Evolutionary conservation across 1,140 invertebrate species (phyloP), one percentile per base, ranked within the genome.

Genomic region (Zaprionus inermis): DNA sequence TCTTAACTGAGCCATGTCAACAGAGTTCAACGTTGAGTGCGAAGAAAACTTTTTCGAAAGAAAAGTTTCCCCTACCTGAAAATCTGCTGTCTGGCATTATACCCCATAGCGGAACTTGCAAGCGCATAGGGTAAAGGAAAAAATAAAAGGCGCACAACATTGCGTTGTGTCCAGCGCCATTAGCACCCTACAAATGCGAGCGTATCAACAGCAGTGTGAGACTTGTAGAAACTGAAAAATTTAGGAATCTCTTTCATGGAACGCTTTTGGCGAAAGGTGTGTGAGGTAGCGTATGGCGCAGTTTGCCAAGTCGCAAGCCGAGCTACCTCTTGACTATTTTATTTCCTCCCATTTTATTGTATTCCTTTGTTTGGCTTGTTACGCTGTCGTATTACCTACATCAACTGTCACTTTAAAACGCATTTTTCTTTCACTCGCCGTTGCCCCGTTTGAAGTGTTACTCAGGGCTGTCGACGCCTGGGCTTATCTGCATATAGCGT

Each of bases 371-470:
- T 64, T 64, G 55, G 81, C 66, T 81, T 85, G 78, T 85, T 85
- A 59, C 18, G 78, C 81, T 85, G 81, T 85, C 81, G 84, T 67
- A 85, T 85, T 85, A 85, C 81, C 81, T 85, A 85, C 78, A 85
- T 85, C 81, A 88, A 79, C 76, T 79, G 79, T 88, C 83, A 79
- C 83, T 88, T 88, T 88, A 86, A 82, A 88, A 86, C 82, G 82
- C 76, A 88, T 86, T 86, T 88, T 82, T 77, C 79, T 77, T 79
- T 77, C 55, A 66, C 59, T 51, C 58, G 28, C 51, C 56, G 60
- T 38, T 32, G 57, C 55, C 34, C 65, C 57, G 41, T 77, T 83
- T 88, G 66, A 86, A 86, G 83, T 88, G 79, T 78, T 79, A 72
- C 69, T 86, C 73, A 78, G 77, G 72, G 72, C 80, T 82, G 73